Base-by-base conservation (phyloP, 2,797 vertebrate genomes). In the Microctenopoma lineatum region DNA sequence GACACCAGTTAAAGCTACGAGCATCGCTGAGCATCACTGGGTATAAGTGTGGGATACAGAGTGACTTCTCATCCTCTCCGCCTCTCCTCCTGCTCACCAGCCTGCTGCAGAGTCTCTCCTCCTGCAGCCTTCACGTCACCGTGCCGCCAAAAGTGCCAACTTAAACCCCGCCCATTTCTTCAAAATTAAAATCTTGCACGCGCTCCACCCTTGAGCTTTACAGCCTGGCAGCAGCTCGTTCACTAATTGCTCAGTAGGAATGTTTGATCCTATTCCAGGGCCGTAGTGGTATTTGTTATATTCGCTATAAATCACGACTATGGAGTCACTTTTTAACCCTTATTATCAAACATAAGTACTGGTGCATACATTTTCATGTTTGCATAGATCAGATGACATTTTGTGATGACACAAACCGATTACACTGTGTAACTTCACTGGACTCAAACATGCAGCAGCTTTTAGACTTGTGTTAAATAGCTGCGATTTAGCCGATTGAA, bases 131-230 rank as follows among this genome's bases (percentile, higher is more conserved):
- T 73, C 80, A 18, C 59, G 58, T 74, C 71, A 77, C n/a, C 5
- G 32, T 46, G 25, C 52, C 21, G 53, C 44, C 50, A 44, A 48
- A 21, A 32, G 12, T 34, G 47, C 41, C 45, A 34, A 1, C 7
- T 1, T 0, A 63, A 15, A 75, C 66, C 78, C 39, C 89, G 81
- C 91, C 91, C 84, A 34, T 4, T 59, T 45, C 27, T 5, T 29
- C 3, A 32, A 14, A 51, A 89, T 88, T 29, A 76, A 36, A 84
- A 53, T 4, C 38, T 44, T 0, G 45, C 44, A 55, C 1, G 5
- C n/a, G 39, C 66, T 60, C 58, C 75, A 26, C 73, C 74, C 74
- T 3, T 64, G 5, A 11, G 3, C 11, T 25, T 3, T 7, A 13
- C 7, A 18, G 25, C 5, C 42, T n/a, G 69, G 51, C 54, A 59